A percentile compares a stretch with the other conserved stretches of the same genome.
These are phyloP conservation scores for Ophion ellenae DNA, from an alignment of 2,888 invertebrate genomes.

Conservation along the genomic window DNA sequence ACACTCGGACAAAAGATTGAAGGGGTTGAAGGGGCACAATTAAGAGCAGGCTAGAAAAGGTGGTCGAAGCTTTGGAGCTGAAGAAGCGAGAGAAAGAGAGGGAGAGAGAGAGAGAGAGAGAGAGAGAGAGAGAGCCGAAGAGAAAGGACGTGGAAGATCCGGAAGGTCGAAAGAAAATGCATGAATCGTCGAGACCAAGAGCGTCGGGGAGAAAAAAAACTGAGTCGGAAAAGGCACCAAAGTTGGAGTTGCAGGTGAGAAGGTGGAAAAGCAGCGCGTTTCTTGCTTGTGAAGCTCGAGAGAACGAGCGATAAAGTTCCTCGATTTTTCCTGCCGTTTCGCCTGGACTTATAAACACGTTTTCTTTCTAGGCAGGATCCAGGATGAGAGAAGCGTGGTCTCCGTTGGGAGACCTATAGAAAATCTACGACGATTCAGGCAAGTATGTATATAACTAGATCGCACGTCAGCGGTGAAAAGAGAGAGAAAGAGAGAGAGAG, in stretches of 20 bases:
- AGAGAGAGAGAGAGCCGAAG: neutral
- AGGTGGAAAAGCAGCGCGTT: conserved; percentile 1
- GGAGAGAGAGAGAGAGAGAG: conserved; percentile 27
- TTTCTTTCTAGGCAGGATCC: conserved; percentile 61
- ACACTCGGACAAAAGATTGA: conserved; percentile 55
- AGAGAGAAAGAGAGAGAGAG: neutral
- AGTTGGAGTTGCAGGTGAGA: conserved; percentile 52
- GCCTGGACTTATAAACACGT: conserved; percentile 74
- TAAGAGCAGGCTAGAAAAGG: conserved; percentile 60
- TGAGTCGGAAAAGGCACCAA: conserved; percentile 30
- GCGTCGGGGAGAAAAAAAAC: conserved; percentile 40
- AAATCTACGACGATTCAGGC: conserved; percentile 79
- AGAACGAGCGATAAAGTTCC: conserved; percentile 72
- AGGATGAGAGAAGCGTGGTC: conserved; percentile 62
- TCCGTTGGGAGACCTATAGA: conserved; percentile 73
- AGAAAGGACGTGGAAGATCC: neutral
- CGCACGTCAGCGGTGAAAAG: conserved; percentile 63
- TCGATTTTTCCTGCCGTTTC: conserved; percentile 73
- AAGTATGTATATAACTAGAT: conserved; percentile 63
- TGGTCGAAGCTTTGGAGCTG: conserved; percentile 38
- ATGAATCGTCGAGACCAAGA: conserved; percentile 28
- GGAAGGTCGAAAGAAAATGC: conserved; percentile 6
- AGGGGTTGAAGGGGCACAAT: conserved; percentile 67
- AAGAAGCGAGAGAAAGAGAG: conserved; percentile 31
- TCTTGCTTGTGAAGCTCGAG: conserved; percentile 37